Conservation (phyloP, 1,140 invertebrate species). For the Uloborus diversus region DNA sequence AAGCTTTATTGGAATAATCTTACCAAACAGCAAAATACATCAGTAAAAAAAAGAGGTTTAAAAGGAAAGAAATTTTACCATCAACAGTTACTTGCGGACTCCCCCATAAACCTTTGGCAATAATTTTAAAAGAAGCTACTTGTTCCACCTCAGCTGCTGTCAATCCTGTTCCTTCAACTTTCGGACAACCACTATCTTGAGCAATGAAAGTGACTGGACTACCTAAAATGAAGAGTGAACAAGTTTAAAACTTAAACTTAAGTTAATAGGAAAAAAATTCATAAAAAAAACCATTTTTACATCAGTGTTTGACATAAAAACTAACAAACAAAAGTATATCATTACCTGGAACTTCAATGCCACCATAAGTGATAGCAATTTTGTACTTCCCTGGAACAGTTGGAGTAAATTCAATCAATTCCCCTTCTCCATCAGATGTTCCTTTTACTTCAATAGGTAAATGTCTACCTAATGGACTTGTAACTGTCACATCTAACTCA, state of each 20-base stretch:
- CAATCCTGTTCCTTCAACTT: constrained; percentile 61
- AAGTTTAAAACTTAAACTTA: neutral
- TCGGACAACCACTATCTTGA: constrained; percentile 59
- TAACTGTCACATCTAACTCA: constrained; percentile 87
- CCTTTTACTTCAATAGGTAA: constrained; percentile 82
- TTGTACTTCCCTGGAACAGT: constrained; percentile 88
- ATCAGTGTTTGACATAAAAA: neutral
- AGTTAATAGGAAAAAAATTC: neutral
- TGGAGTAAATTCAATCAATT: constrained; percentile 85
- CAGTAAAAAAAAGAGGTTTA: no score
- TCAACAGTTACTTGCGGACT: constrained; percentile 71
- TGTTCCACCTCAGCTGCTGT: constrained; percentile 63
- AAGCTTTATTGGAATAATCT: no score
- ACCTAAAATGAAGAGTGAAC: constrained; percentile 14
- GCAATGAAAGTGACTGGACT: constrained; percentile 57
- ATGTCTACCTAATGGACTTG: constrained; percentile 86
- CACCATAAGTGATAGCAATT: constrained; percentile 87
- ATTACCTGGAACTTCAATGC: constrained; percentile 71
- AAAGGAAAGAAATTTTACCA: no score
- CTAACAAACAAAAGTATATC: constrained; percentile 51
- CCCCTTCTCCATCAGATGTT: constrained; percentile 75
- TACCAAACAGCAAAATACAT: no score
- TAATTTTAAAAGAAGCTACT: constrained; percentile 64
- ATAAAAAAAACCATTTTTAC: neutral
- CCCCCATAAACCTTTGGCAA: constrained; percentile 69